Evolutionary conservation across 2,113 vertebrate species (phyloP), one percentile per base, ranked within the genome.

Genomic region (Podocnemis expansa): DNA sequence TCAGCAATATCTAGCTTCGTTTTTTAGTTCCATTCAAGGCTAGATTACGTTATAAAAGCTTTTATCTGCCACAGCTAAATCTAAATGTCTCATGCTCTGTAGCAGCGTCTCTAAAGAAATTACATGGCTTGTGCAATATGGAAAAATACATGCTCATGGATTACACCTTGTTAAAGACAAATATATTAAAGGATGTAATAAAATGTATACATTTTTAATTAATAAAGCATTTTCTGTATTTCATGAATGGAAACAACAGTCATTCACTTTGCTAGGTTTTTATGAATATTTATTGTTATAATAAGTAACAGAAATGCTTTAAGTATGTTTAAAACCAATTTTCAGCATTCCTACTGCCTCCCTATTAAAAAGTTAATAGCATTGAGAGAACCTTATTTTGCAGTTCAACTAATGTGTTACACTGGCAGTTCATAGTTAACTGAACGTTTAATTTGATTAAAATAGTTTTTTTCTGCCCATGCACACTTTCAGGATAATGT

Each of bases 111-210:
- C 78, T 79, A 49, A 80, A 87, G 43, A 82, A 95, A 92, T 85
- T 4, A 41, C 73, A 70, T 79, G 89, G 89, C 87, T 95, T 67
- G 95, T 97, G 96, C 89, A 95, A 96, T 89, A 95, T 4, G 58
- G 83, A 79, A 87, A 56, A 89, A 12, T 3, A 58, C 56, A 76
- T 80, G 78, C 63, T 91, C 78, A 5, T 5, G 86, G 89, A 60
- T 91, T 84, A 82, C 78, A 88, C 92, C 82, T 94, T 92, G 41
- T n/a, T 88, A 80, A 81, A 91, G 58, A 82, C 88, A 91, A 90
- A 31, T 34, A 6, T 41, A 87, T 91, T 29, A 80, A 29, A 54
- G 84, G 80, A 52, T 25, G 31, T 11, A 45, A 58, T 6, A n/a
- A 85, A 89, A 75, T 9, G 54, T 31, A 93, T 12, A 79, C 58